phyloP scores from a whole-genome alignment of 2,113 vertebrate genomes.

The Pterocles orientalis region DNA sequence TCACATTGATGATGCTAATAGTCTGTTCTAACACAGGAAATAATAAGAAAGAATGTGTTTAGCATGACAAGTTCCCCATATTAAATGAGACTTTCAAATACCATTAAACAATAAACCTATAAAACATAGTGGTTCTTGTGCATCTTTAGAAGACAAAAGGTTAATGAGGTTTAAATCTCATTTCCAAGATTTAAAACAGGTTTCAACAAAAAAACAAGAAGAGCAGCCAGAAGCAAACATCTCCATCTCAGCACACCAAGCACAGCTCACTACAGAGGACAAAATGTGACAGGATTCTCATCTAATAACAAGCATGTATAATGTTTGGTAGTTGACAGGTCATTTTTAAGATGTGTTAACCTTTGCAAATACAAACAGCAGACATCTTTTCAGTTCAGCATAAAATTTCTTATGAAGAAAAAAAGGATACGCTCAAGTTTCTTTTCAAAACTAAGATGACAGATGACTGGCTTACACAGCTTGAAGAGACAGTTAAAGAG shows the following conservation, averaged over 20 bases:
- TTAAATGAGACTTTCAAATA: background rate
- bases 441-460: conserved; percentile 4
- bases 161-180: background rate
- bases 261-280: background rate
- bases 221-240: background rate
- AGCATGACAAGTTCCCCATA: background rate
- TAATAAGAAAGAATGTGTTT: background rate
- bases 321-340: background rate
- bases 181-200: background rate
- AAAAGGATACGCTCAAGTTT: background rate
- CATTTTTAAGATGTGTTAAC: background rate
- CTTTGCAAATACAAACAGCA: background rate
- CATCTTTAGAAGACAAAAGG: background rate
- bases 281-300: background rate
- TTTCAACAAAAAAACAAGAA: background rate
- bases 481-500: background rate
- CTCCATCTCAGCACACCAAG: background rate
- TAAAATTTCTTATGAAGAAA: background rate
- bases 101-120: background rate
- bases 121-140: background rate
- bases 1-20: background rate
- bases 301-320: background rate
- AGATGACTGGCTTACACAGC: background rate
- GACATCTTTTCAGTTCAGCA: background rate
- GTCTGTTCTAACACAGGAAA: background rate